Percentiles rank a stretch among this genome's conserved stretches.
phyloP scores from a whole-genome alignment of 2,113 vertebrate species.

The Ciconia stormi region DNA sequence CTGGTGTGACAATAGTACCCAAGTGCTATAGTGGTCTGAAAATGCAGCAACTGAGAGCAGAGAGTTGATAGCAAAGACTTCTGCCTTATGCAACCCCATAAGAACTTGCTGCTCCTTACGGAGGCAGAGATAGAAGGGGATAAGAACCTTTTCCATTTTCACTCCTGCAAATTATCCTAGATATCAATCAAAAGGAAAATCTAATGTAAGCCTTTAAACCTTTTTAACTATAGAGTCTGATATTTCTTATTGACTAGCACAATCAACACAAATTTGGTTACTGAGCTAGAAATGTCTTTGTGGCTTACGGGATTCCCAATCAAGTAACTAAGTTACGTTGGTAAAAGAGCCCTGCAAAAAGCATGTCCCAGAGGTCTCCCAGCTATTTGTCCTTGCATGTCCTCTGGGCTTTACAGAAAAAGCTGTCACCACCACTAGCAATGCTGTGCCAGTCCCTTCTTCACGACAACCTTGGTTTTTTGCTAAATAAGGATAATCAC shows the following conservation, averaged over 20 bases:
- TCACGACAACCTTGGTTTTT: not conserved
- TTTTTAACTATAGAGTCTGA: not conserved
- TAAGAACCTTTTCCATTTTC: not conserved
- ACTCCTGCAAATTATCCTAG: not conserved
- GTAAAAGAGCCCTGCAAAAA: not conserved
- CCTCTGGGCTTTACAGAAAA: not conserved
- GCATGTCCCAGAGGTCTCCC: not conserved
- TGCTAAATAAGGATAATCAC: not conserved
- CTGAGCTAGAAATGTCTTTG: not conserved
- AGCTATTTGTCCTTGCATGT: not conserved
- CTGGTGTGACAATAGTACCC: not conserved
- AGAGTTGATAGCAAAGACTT: not conserved
- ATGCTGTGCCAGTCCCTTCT: not conserved
- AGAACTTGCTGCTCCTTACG: not conserved
- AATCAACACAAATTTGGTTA: slow-evolving; percentile 30
- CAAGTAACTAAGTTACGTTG: not conserved
- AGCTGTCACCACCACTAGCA: not conserved
- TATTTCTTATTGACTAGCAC: slow-evolving; percentile 1
- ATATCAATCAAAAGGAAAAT: not conserved
- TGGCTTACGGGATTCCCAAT: not conserved
- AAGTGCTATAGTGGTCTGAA: not conserved
- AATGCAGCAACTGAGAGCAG: not conserved
- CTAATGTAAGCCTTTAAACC: slow-evolving; percentile 2
- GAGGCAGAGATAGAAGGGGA: not conserved
- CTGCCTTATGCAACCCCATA: not conserved